phyloP scores from a whole-genome alignment of 2,113 vertebrate species.

The Strix uralensis region DNA sequence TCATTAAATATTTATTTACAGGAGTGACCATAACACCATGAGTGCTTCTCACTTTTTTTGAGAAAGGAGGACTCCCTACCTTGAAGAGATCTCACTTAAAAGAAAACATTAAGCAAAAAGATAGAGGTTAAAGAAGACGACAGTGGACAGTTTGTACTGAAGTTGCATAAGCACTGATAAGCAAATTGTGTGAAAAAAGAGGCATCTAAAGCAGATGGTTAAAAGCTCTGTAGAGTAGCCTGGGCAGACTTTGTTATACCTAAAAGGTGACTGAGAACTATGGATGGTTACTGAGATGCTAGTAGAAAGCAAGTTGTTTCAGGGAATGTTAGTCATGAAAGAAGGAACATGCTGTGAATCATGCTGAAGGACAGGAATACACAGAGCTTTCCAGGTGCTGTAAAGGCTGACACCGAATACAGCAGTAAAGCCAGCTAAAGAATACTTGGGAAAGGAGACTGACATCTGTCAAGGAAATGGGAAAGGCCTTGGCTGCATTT shows the following conservation, averaged over 20 bases:
- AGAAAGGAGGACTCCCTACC: not conserved
- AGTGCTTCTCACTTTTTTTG: not conserved
- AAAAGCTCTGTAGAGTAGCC: not conserved
- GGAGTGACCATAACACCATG: not conserved
- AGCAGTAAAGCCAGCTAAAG: not conserved
- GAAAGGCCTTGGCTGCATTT: not conserved
- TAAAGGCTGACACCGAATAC: not conserved
- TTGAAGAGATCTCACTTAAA: not conserved
- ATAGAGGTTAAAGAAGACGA: not conserved
- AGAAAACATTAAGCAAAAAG: not conserved
- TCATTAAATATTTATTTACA: not conserved
- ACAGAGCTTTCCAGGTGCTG: accelerated
- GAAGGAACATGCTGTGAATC: not conserved
- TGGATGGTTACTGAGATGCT: not conserved
- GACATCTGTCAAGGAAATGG: not conserved
- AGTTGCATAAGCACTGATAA: not conserved
- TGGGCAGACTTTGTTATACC: not conserved
- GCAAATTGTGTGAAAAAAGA: not conserved
- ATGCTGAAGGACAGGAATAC: not conserved
- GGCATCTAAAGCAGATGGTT: not conserved
- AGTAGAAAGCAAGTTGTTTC: not conserved
- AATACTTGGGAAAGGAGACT: not conserved
- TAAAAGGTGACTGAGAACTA: not conserved
- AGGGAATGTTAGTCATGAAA: not conserved
- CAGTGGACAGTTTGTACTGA: not conserved